Percentiles rank a stretch among this genome's conserved stretches.
Conservation (phyloP, 2,797 vertebrate genomes). For the Neomorphus geoffroyi region DNA sequence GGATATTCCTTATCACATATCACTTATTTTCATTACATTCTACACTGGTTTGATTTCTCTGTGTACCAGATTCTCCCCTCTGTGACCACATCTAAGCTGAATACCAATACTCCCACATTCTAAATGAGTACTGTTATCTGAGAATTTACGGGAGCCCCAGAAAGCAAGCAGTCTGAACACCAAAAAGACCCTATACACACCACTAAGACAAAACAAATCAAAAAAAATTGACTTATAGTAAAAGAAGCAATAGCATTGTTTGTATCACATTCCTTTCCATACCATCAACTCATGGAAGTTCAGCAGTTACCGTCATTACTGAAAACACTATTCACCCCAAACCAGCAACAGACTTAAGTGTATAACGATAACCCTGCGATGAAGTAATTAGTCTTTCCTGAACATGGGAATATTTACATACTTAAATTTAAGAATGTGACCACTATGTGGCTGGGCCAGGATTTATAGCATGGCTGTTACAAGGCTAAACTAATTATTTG, state of each 20-base stretch:
- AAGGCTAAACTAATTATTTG: conserved; percentile 64
- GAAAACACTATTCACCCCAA: not conserved
- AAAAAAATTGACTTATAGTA: not conserved
- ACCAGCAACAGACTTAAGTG: not conserved
- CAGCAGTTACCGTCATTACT: not conserved
- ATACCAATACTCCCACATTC: not conserved
- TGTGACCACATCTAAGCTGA: not conserved
- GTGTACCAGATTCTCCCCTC: not conserved
- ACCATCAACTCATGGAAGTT: not conserved
- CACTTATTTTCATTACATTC: not conserved
- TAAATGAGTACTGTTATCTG: not conserved
- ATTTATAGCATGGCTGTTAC: conserved; percentile 23
- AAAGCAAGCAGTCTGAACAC: not conserved
- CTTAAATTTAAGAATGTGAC: conserved; percentile 31
- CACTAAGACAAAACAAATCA: not conserved
- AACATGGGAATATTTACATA: conserved; percentile 36
- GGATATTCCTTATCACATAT: not conserved
- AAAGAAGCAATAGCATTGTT: not conserved
- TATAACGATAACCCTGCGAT: not conserved
- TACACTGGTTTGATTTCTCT: not conserved
- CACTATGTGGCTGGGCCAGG: not conserved
- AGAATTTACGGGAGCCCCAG: not conserved
- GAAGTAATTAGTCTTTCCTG: not conserved
- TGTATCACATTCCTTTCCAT: not conserved
- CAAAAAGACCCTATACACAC: not conserved